phyloP scores from a whole-genome alignment of 2,888 invertebrate genomes.

The Tenthredo amoena region DNA sequence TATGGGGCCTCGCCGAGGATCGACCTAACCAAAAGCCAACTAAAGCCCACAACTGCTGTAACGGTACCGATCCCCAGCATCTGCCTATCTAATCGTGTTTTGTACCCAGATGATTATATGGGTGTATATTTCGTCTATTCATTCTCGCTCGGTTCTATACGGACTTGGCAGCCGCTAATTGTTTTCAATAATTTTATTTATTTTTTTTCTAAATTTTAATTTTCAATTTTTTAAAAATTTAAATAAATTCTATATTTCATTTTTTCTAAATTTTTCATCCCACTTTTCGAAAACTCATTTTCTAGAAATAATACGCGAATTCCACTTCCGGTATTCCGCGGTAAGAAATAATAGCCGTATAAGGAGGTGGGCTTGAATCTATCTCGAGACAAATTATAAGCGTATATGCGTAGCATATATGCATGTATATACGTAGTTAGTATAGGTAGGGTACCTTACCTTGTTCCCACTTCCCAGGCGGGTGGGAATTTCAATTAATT shows the following conservation, averaged over 20 bases:
- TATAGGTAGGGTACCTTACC: neutral
- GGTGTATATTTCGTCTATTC: slow-evolving; percentile 38
- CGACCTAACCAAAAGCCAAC: slow-evolving; percentile 35
- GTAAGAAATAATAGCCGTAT: too few relatives aligned
- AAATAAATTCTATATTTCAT: too few relatives aligned
- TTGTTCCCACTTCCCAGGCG: slow-evolving; percentile 33
- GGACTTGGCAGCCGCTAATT: slow-evolving; percentile 18
- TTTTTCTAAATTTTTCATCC: too few relatives aligned
- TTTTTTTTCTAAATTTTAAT: neutral
- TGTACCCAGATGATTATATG: slow-evolving; percentile 41
- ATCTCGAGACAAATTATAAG: neutral
- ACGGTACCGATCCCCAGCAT: slow-evolving; percentile 49
- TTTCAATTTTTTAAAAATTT: too few relatives aligned
- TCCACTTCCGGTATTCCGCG: too few relatives aligned
- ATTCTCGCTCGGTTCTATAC: neutral
- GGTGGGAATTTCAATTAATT: slow-evolving; percentile 44
- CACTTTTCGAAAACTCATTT: too few relatives aligned
- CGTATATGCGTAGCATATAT: neutral
- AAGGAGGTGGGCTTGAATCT: neutral
- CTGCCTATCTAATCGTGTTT: slow-evolving; percentile 47
- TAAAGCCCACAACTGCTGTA: slow-evolving; percentile 44
- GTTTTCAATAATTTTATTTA: neutral
- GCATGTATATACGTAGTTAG: neutral
- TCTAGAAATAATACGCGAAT: too few relatives aligned
- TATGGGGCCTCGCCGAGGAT: slow-evolving; percentile 15